Base-by-base conservation (phyloP, 1,140 invertebrate genomes). In the Alviniconcha marisindica region DNA sequence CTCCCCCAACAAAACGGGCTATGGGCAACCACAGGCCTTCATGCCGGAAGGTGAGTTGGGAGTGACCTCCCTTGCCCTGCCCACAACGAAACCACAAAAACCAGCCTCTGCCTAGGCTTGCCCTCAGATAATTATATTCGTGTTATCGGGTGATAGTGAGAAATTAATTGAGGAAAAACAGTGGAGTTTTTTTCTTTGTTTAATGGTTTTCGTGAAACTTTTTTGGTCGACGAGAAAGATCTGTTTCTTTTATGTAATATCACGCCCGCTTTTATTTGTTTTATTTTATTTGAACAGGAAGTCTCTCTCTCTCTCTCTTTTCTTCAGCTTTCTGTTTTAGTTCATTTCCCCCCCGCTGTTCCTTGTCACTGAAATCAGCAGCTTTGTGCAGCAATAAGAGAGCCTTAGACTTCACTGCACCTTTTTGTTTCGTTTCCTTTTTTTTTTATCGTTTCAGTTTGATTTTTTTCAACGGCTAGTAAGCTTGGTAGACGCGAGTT, bases 31-130 rank as follows among this genome's bases (percentile, higher is more conserved):
- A 69, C 83, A 84, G 76, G 42, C 56, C 74, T 84, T 81, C 80
- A 77, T 84, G 69, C 73, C 79, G 14, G 83, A 84, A 84, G 83
- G 83, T 84, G 80, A 84, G 83, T 84, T 36, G 18, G 48, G 77
- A 40, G 28, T 54, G 2, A 2, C 44, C 28, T n/a, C 76, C 76
- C 51, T 36, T 38, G 12, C 36, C 73, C 36, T 15, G n/a, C 40
- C 73, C 73, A 42, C 31, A 42, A 10, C 73, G n/a, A 66, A 66
- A 66, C 63, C 63, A 66, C 63, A 66, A 66, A 66, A 66, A 28
- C 28, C 63, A 10, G 33, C 63, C 63, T 66, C 63, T 66, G 15
- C 63, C 28, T 66, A 7, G 54, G 63, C n/a, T 56, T 77, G 56
- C 48, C 48, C 69, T 44, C 76, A 51, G 44, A 31, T n/a, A n/a